Evolutionary conservation across 2,888 invertebrate genomes (phyloP).

Genomic region (Apantesis nais): DNA sequence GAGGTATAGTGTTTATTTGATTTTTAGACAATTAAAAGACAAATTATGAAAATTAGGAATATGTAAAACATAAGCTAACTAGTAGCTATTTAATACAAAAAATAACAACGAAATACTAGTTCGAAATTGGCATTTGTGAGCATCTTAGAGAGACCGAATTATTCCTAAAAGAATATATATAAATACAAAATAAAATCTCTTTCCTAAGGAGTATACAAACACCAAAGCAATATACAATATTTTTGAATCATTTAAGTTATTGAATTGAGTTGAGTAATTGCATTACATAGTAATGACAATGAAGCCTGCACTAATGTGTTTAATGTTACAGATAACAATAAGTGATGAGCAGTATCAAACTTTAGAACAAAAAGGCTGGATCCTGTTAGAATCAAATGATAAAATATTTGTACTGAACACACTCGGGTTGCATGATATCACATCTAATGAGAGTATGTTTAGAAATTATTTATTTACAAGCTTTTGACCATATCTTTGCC

Average conservation of each 20-base stretch:
- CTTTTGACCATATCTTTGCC: background rate
- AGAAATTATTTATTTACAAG: background rate
- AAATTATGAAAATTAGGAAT: background rate
- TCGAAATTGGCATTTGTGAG: background rate
- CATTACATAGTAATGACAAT: background rate
- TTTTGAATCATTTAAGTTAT: background rate
- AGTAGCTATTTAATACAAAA: background rate
- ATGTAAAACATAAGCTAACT: background rate
- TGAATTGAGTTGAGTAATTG: no score
- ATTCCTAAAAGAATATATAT: background rate
- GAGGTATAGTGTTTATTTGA: slow-evolving; percentile 55
- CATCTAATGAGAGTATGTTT: slow-evolving; percentile 68
- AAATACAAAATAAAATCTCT: background rate
- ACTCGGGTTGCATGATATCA: slow-evolving; percentile 75
- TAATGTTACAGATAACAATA: slow-evolving; percentile 65
- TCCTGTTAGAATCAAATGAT: slow-evolving; percentile 69
- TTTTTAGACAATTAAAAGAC: background rate
- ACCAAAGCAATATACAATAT: background rate
- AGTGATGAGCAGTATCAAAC: slow-evolving; percentile 74
- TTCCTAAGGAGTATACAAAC: no score
- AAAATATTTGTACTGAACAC: slow-evolving; percentile 73
- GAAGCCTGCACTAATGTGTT: background rate
- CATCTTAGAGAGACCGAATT: background rate
- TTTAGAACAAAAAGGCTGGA: slow-evolving; percentile 77
- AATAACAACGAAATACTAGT: background rate